phyloP scores from a whole-genome alignment of 2,113 vertebrate species.

The Dissostichus mawsoni region DNA sequence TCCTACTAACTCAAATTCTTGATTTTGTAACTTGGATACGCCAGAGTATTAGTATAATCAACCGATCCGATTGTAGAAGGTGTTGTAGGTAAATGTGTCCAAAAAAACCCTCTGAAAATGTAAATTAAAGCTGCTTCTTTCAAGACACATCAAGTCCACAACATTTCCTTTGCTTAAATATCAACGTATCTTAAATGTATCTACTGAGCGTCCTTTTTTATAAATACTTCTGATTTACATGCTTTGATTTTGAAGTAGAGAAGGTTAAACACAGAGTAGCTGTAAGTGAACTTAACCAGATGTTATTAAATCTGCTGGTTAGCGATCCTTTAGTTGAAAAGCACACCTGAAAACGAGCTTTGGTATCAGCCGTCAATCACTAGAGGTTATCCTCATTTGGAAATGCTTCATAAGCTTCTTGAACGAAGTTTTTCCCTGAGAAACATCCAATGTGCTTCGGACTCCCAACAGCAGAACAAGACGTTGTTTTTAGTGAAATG shows the following conservation, averaged over 20 bases:
- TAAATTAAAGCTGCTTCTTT: neutral
- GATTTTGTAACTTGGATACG: neutral
- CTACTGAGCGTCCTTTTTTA: neutral
- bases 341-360: too few relatives aligned
- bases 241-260: neutral
- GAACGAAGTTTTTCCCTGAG: neutral
- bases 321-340: too few relatives aligned
- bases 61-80: neutral
- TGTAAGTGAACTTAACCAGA: neutral
- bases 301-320: too few relatives aligned
- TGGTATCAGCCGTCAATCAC: too few relatives aligned
- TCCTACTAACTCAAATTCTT: neutral
- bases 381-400: too few relatives aligned
- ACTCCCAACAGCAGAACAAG: neutral
- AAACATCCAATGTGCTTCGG: neutral
- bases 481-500: neutral
- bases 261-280: neutral
- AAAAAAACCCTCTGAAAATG: neutral
- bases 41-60: slow-evolving; percentile 6
- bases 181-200: neutral
- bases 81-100: neutral
- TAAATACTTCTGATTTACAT: too few relatives aligned
- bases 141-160: neutral
- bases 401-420: neutral
- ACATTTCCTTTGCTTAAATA: neutral